Evolutionary conservation across 2,113 vertebrate genomes (phyloP).

Genomic region (Apodemus speciosus): DNA sequence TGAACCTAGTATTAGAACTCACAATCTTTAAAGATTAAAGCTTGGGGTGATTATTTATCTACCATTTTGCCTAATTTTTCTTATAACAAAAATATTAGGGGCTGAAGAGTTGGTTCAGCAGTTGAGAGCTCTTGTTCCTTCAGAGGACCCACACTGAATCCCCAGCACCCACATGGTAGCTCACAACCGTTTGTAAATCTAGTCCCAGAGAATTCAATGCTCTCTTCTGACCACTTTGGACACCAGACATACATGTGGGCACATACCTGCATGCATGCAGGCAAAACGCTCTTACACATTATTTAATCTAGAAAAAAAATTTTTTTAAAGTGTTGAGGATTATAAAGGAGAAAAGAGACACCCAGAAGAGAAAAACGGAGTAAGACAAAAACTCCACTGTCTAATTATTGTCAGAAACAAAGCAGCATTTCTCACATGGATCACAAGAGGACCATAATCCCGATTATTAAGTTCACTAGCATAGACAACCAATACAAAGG

Average conservation of each 20-base stretch:
- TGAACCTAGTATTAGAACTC: neutral
- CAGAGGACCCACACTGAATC: neutral
- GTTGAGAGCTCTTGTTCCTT: neutral
- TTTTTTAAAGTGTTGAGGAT: neutral
- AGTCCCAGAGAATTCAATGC: neutral
- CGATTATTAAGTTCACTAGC: slow-evolving; percentile 15
- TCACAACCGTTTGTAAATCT: neutral
- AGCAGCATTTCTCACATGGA: neutral
- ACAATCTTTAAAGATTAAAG: neutral
- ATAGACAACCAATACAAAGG: neutral
- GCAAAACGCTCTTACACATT: neutral
- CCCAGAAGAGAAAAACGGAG: neutral
- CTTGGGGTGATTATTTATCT: slow-evolving; percentile 42
- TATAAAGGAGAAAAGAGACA: neutral
- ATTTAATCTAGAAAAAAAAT: neutral
- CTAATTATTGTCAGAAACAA: slow-evolving; percentile 31
- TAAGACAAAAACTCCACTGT: neutral
- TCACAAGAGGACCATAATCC: slow-evolving; percentile 5
- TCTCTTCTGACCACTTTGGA: neutral
- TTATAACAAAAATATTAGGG: slow-evolving; percentile 24
- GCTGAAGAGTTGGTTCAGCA: neutral
- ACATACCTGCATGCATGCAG: neutral
- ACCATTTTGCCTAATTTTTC: slow-evolving; percentile 11
- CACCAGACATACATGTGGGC: neutral
- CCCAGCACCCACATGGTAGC: neutral